phyloP scores from a whole-genome alignment of 1,140 invertebrate species.

The Aphelenchoides fujianensis region DNA sequence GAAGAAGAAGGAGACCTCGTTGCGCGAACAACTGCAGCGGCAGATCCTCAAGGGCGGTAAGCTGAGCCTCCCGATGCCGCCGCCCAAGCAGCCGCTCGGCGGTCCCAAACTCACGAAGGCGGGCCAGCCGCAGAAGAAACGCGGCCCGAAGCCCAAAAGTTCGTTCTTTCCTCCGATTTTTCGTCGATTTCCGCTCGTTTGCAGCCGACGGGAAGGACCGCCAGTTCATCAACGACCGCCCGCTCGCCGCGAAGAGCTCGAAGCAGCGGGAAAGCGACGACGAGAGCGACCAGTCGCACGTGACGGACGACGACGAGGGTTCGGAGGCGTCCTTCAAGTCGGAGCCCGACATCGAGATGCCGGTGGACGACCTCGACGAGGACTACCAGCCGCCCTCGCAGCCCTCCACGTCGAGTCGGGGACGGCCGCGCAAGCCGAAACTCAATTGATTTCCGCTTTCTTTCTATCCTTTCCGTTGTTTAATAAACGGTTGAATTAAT shows the following conservation, averaged over 20 bases:
- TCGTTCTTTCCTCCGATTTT: too few species aligned
- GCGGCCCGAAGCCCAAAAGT: neutral
- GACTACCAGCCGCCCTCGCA: neutral
- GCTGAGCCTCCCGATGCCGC: neutral
- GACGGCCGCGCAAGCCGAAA: neutral
- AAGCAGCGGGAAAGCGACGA: neutral
- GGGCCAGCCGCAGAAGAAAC: neutral
- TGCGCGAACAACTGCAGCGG: neutral
- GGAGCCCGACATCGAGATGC: neutral
- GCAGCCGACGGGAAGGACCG: too few species aligned
- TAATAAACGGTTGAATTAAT: neutral
- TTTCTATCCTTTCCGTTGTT: too few species aligned
- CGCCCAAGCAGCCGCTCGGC: too few species aligned
- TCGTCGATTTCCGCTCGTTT: too few species aligned
- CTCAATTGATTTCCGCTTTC: constrained; percentile 2
- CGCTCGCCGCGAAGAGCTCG: neutral
- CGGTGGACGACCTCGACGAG: neutral
- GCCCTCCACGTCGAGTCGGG: neutral
- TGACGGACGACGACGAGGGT: neutral
- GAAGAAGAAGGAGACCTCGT: neutral
- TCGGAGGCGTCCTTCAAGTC: neutral
- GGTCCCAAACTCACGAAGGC: neutral
- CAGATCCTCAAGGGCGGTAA: neutral
- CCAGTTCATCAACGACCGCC: neutral
- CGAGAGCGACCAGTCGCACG: neutral